phyloP scores from a whole-genome alignment of 2,797 vertebrate genomes.

The Buphagus erythrorhynchus region DNA sequence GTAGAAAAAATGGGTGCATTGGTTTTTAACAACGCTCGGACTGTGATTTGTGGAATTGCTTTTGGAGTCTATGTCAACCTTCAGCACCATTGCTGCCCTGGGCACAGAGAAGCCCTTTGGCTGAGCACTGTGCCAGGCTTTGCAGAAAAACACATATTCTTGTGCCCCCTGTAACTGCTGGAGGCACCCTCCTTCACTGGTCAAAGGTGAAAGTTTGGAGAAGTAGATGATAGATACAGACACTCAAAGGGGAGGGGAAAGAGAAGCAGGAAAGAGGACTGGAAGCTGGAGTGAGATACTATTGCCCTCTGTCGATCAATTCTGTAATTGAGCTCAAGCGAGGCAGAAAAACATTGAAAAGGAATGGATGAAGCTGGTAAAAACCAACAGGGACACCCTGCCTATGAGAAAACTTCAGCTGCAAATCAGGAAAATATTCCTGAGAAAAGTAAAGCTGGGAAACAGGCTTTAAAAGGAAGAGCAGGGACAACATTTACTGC shows the following conservation, averaged over 20 bases:
- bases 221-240: neutral
- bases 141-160: neutral
- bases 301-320: neutral
- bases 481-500: neutral
- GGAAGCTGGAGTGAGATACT: neutral
- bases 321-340: neutral
- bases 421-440: neutral
- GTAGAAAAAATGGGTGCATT: neutral
- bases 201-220: neutral
- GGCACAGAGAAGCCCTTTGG: neutral
- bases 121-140: neutral
- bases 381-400: neutral
- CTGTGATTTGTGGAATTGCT: neutral
- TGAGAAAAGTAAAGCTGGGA: neutral
- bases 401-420: neutral
- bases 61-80: rapidly evolving
- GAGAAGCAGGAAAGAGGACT: neutral
- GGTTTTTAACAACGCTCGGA: neutral
- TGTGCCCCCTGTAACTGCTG: neutral
- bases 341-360: neutral
- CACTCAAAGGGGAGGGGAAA: neutral
- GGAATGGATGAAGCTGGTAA: neutral
- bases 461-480: neutral
- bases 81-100: rapidly evolving
- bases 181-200: neutral